Conservation (phyloP, 2,888 invertebrate species). For the Caenorhabditis sp. region DNA sequence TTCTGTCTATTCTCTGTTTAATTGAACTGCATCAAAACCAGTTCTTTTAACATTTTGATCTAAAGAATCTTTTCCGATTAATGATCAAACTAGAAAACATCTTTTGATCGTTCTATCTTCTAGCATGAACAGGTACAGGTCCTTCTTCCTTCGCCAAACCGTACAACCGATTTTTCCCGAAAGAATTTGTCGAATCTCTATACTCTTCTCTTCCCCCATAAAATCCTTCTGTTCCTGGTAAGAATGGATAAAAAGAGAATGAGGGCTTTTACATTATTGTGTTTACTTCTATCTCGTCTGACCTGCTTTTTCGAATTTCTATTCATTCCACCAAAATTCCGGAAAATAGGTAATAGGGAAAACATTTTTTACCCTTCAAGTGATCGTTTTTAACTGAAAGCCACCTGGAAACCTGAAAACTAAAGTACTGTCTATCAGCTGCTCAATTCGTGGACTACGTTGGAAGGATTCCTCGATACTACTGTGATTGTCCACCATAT, state of each 20-base stretch:
- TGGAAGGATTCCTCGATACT: constrained; percentile 33
- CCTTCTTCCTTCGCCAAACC: constrained; percentile 11
- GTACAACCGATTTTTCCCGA: neutral
- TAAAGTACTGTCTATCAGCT: neutral
- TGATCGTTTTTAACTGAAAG: too few relatives aligned
- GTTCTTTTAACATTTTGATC: neutral
- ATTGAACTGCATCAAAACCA: neutral
- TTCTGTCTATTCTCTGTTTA: too few relatives aligned
- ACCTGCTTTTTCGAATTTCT: neutral
- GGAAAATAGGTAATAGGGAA: too few relatives aligned
- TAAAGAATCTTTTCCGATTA: neutral
- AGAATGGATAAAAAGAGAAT: constrained; percentile 1
- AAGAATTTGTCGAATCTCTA: constrained; percentile 9
- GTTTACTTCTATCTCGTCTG: neutral
- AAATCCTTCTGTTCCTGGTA: neutral
- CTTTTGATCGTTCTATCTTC: constrained; percentile 24
- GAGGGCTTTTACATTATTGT: constrained; percentile 8
- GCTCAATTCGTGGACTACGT: constrained; percentile 40
- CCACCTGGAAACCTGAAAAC: too few relatives aligned
- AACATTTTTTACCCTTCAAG: too few relatives aligned
- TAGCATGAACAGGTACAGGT: constrained; percentile 14
- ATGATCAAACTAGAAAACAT: constrained; percentile 7
- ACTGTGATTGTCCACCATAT: constrained; percentile 58
- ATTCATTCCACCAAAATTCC: too few relatives aligned
- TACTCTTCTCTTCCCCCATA: neutral